A percentile compares a stretch with the other conserved stretches of the same genome.
These are phyloP conservation scores for Dicentrarchus labrax DNA, from an alignment of 2,113 vertebrate genomes.

Conservation along the genomic window DNA sequence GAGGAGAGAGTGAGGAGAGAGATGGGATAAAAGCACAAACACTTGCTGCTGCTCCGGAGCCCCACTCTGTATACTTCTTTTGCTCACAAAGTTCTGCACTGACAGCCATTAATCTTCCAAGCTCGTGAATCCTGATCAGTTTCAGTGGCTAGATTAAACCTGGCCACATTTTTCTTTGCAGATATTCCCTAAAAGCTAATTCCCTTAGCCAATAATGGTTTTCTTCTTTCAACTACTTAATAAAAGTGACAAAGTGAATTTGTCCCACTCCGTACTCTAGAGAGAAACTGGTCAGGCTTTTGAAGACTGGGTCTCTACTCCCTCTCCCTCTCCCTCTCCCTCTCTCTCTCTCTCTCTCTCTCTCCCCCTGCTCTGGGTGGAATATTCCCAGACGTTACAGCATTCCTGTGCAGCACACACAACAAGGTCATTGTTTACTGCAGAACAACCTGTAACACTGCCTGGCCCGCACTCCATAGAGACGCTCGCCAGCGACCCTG, in stretches of 20 bases:
- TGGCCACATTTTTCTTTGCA: conserved; percentile 40
- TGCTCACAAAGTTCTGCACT: conserved; percentile 31
- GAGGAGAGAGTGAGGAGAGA: conserved; percentile 33
- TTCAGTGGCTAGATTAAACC: conserved; percentile 47
- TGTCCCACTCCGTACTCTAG: conserved; percentile 47
- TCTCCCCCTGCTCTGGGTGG: conserved; percentile 66
- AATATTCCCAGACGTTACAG: conserved; percentile 86
- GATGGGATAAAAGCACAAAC: conserved; percentile 53
- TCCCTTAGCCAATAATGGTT: conserved; percentile 42
- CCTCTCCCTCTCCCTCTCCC: neutral
- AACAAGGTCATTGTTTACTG: conserved; percentile 89
- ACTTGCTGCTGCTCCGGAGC: conserved; percentile 57
- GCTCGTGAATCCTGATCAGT: conserved; percentile 47
- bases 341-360: neutral
- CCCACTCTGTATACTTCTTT: conserved; percentile 32
- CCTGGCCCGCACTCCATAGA: conserved; percentile 81
- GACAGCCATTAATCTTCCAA: conserved; percentile 59
- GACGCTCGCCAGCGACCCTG: conserved; percentile 78
- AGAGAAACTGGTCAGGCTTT: conserved; percentile 58
- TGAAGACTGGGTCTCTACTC: conserved; percentile 48
- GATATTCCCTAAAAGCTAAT: conserved; percentile 56
- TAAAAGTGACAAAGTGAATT: conserved; percentile 71
- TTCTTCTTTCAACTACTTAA: conserved; percentile 59
- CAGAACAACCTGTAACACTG: conserved; percentile 87
- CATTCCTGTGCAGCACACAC: conserved; percentile 87